A percentile compares a stretch with the other conserved stretches of the same genome.
Conservation (phyloP, 1,140 invertebrate species). For the Hylaeus volcanicus region DNA sequence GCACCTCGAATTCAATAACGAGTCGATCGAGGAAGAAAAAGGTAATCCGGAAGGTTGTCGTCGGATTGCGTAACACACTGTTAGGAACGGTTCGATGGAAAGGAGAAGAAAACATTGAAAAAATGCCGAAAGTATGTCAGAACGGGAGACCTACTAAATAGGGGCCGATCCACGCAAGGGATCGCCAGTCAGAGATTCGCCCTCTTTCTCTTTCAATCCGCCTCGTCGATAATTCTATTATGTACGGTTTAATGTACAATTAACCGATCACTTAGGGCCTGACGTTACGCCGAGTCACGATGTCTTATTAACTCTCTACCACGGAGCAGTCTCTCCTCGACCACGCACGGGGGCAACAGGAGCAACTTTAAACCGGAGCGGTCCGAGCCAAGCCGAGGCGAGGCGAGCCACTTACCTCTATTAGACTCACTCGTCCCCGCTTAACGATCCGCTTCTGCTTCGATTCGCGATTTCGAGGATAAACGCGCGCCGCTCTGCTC, state of each 20-base stretch:
- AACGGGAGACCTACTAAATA: constrained; percentile 11
- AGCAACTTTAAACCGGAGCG: constrained; percentile 41
- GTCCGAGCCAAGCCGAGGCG: not conserved
- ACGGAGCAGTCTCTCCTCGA: constrained; percentile 40
- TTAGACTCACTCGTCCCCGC: constrained; percentile 14
- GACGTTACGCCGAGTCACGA: constrained; percentile 79
- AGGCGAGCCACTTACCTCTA: constrained; percentile 19
- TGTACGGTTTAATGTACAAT: constrained; percentile 81
- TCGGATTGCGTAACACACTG: constrained; percentile 2
- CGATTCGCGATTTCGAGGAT: constrained; percentile 45
- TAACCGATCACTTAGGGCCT: constrained; percentile 79
- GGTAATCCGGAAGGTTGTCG: constrained; percentile 9
- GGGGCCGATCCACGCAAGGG: not conserved
- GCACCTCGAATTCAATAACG: constrained; percentile 11
- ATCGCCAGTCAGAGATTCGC: constrained; percentile 30
- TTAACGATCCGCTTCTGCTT: constrained; percentile 31
- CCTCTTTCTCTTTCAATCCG: constrained; percentile 26
- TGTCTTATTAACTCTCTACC: constrained; percentile 78
- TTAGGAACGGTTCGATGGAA: not conserved
- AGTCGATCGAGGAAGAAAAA: constrained; percentile 11
- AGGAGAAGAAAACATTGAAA: not conserved
- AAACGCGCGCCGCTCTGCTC: constrained; percentile 7
- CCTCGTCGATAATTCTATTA: constrained; percentile 78
- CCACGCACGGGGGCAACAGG: constrained; percentile 55
- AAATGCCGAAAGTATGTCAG: not conserved